Base-by-base conservation (phyloP, 2,888 invertebrate genomes). In the Timandra comae region DNA sequence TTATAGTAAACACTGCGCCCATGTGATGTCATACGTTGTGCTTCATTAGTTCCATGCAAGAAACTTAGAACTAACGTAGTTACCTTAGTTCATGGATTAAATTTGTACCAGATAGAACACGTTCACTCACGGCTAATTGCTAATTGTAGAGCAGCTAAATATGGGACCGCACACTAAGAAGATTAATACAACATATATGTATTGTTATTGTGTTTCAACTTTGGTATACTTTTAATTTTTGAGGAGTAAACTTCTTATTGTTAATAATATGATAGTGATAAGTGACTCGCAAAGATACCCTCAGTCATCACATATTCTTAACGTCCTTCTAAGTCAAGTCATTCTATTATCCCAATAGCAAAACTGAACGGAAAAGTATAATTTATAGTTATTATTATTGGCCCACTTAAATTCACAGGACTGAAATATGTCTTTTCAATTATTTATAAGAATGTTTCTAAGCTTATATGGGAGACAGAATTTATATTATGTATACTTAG, bases 241-340 rank as follows among this genome's bases (percentile, higher is more conserved):
- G 9, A 22, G 8, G 9, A 22, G 8, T 22, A 22, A 9, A 9
- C 9, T 7, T 4, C 22, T 7, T 8, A n/a, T n/a, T n/a, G n/a
- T 9, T 4, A 56, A 62, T 59, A 64, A 56, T 54, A 53, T 65
- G 56, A 64, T 63, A 58, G 49, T 53, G 54, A 48, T 52, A 56
- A 52, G 52, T 55, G 60, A 57, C n/a, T n/a, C n/a, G n/a, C n/a
- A n/a, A n/a, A n/a, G n/a, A n/a, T n/a, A n/a, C n/a, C n/a, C n/a
- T n/a, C n/a, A n/a, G n/a, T n/a, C n/a, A n/a, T n/a, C n/a, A n/a
- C n/a, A n/a, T n/a, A n/a, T n/a, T n/a, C n/a, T n/a, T n/a, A n/a
- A n/a, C n/a, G n/a, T n/a, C n/a, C n/a, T n/a, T n/a, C n/a, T n/a
- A n/a, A n/a, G n/a, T n/a, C n/a, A n/a, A n/a, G n/a, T n/a, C n/a